Conservation (phyloP, 2,113 vertebrate genomes). For the Dromiciops gliroides region DNA sequence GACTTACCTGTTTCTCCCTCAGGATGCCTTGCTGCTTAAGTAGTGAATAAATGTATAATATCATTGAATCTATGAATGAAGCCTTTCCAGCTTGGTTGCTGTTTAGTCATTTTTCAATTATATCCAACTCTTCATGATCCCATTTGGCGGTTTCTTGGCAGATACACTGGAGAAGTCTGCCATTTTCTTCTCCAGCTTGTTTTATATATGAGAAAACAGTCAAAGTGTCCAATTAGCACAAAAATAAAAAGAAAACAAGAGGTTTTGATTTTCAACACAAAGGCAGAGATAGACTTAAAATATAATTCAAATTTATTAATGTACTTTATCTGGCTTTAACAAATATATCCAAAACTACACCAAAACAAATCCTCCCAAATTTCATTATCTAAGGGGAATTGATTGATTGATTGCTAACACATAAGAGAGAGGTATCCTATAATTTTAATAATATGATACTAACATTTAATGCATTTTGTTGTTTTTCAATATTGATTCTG, state of each 20-base stretch:
- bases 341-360: background rate
- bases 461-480: no score
- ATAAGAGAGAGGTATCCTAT: background rate
- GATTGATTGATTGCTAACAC: background rate
- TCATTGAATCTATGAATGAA: background rate
- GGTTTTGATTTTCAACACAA: background rate
- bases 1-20: background rate
- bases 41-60: background rate
- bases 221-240: background rate
- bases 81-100: background rate
- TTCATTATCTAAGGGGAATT: background rate
- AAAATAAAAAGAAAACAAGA: background rate
- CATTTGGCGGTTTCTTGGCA: background rate
- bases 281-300: background rate
- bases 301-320: background rate
- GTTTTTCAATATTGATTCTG: no score
- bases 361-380: background rate
- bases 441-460: background rate
- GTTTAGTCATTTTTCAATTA: background rate
- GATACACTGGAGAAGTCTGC: background rate
- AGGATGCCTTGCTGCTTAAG: background rate
- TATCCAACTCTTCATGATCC: background rate
- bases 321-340: no score
- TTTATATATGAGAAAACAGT: background rate
- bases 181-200: background rate